Conservation (phyloP, 2,113 vertebrate species). For the Myotis lucifugus region DNA sequence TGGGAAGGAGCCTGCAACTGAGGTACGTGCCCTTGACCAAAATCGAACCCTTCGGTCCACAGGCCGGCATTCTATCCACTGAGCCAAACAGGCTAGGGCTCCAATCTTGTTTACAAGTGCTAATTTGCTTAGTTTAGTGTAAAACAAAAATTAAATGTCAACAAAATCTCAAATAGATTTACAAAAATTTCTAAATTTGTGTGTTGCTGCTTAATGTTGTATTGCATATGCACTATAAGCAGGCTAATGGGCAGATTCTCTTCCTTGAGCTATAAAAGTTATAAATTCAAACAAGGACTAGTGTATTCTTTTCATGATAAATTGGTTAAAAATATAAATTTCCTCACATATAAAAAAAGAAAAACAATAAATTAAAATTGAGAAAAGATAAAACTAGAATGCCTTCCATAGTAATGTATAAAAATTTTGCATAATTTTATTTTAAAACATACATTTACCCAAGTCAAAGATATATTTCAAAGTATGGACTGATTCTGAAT, state of each 20-base stretch:
- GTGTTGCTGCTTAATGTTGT: background rate
- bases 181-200: conserved; percentile 8
- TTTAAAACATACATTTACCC: conserved; percentile 15
- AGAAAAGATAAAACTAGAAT: background rate
- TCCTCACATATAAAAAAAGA: background rate
- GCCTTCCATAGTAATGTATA: background rate
- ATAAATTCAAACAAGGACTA: conserved; percentile 27
- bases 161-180: conserved; percentile 21
- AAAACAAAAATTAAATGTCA: conserved; percentile 46
- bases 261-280: conserved; percentile 7
- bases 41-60: no score
- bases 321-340: conserved; percentile 15
- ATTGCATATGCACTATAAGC: background rate
- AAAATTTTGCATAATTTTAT: conserved; percentile 46
- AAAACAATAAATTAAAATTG: background rate
- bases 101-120: background rate
- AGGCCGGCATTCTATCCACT: no score
- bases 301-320: background rate
- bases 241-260: background rate
- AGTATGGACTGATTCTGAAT: background rate
- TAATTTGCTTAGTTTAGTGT: background rate
- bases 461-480: background rate
- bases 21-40: no score
- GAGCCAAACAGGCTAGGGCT: background rate
- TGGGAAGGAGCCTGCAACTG: no score